Evolutionary conservation across 2,113 vertebrate genomes (phyloP), one percentile per base, ranked within the genome.

Genomic region (Syngnathus typhle): DNA sequence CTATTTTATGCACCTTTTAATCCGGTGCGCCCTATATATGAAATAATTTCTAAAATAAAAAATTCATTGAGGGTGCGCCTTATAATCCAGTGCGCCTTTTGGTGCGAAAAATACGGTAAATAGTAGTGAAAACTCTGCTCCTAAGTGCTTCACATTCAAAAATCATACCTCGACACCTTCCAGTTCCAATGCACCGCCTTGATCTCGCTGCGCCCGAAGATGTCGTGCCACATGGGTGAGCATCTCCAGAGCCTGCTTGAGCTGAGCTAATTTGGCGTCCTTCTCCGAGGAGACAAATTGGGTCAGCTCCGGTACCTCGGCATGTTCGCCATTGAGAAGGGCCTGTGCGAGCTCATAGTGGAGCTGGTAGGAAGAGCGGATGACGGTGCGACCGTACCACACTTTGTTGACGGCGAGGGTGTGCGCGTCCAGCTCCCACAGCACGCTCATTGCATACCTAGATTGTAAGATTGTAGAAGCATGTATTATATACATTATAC

Each of bases 321-420:
- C 89, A 1, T 39, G 51, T 4, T 94, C 92, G 1, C 94, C 92
- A 0, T 94, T 90, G 37, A 98, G 78, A 0, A 98, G 83, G 0
- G 84, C 92, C 83, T 99, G 97, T 6, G 96, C 96, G 43, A 91
- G 89, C 89, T 98, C 95, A 0, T 99, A 98, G 78, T 86, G 88
- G 0, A 98, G 92, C 89, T 98, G 94, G 90, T 97, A 98, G 9
- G 94, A 91, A 6, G 97, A 99, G 8, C 90, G 90, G 76, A 99
- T 92, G 21, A 99, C 75, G 8, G 88, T 95, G 61, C 89, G 90
- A 1, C 84, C 88, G 11, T 92, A 97, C 90, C 90, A 93, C 18
- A 96, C 93, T 0, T 71, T 60, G 59, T 82, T 88, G 2, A 89
- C 71, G 4, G 89, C 89, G 0, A 93, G 92, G 0, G 93, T 91